These are phyloP conservation scores for Peromyscus polionotus DNA, from an alignment of 2,113 vertebrate species.

Conservation along the genomic window DNA sequence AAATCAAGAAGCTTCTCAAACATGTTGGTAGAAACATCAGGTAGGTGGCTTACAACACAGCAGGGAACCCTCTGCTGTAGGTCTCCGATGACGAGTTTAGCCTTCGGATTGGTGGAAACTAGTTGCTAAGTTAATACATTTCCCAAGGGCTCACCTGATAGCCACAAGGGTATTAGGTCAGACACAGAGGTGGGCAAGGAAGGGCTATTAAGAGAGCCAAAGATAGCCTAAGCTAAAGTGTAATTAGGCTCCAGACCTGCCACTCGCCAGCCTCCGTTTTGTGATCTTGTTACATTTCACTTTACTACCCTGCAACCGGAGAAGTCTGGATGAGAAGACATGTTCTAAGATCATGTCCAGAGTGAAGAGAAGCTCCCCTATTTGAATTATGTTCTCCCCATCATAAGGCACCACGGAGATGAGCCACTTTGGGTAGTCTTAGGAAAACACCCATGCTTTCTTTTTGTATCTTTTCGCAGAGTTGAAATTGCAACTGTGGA, in stretches of 20 bases:
- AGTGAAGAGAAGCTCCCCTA: background rate
- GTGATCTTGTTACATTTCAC: background rate
- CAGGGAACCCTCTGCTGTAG: background rate
- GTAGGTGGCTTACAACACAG: background rate
- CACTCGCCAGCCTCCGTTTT: background rate
- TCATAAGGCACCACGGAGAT: background rate
- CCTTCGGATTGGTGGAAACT: background rate
- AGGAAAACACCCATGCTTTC: background rate
- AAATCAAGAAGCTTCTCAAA: background rate
- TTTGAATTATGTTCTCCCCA: background rate
- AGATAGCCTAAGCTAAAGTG: background rate
- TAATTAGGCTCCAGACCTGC: background rate
- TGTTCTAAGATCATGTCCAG: background rate
- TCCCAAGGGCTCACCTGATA: background rate
- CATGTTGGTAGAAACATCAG: background rate
- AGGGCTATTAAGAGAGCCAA: background rate
- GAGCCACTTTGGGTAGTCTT: background rate
- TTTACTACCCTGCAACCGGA: background rate
- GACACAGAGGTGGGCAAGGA: background rate
- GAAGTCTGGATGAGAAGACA: constrained; percentile 10
- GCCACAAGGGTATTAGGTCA: background rate
- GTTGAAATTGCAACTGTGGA: background rate
- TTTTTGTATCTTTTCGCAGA: background rate
- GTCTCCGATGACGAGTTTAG: background rate
- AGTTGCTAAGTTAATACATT: background rate